Evolutionary conservation across 2,797 vertebrate genomes (phyloP).

Genomic region (Todus mexicanus): DNA sequence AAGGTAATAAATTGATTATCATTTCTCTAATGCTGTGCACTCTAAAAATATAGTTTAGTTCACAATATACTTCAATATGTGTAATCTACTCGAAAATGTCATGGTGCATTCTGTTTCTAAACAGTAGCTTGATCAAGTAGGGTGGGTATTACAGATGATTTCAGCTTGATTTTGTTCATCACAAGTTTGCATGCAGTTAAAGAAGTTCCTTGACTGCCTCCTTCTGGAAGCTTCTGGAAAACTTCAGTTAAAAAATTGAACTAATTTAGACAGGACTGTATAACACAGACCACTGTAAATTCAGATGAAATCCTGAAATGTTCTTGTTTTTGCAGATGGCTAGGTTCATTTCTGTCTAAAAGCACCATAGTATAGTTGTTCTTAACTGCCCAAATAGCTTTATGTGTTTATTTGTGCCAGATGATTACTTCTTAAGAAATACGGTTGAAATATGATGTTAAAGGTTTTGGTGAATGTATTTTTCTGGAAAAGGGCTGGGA

Average conservation of each 20-base stretch:
- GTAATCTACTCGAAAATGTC: neutral
- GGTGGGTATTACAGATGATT: neutral
- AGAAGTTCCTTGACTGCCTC: constrained; percentile 18
- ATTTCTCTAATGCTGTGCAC: neutral
- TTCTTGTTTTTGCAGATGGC: neutral
- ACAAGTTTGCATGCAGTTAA: neutral
- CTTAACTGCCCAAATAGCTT: neutral
- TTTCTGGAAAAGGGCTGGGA: neutral
- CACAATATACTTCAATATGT: fast-evolving
- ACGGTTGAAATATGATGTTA: too few species aligned
- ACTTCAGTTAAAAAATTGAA: neutral
- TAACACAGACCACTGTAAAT: neutral
- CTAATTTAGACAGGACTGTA: neutral
- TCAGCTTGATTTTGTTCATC: neutral
- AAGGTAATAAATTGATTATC: constrained; percentile 74
- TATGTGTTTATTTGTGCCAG: neutral
- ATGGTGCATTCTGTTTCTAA: fast-evolving
- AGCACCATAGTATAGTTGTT: neutral
- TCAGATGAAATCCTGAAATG: neutral
- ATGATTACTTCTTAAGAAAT: neutral
- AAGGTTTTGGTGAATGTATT: neutral
- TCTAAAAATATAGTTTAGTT: neutral
- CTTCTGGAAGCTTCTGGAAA: constrained; percentile 7
- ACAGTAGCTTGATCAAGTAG: neutral
- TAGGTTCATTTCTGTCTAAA: neutral